These are phyloP conservation scores for Ryuthela nishihirai DNA, from an alignment of 2,888 invertebrate species.

Conservation along the genomic window DNA sequence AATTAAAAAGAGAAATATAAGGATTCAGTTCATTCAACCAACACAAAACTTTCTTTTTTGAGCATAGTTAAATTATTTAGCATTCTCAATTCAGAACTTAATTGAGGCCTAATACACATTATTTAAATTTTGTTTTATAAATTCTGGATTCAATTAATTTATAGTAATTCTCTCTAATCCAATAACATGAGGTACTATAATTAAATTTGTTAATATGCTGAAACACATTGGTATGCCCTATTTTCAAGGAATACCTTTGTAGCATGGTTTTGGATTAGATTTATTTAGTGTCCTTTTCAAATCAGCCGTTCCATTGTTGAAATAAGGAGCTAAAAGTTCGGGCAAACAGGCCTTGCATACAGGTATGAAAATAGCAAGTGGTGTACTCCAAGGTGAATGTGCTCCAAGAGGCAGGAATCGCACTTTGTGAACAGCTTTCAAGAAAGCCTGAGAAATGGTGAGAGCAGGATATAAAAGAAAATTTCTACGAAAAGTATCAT, in stretches of 20 bases:
- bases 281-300: not conserved
- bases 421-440: not conserved
- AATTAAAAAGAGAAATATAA: no score
- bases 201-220: no score
- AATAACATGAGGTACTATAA: no score
- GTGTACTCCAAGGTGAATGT: not conserved
- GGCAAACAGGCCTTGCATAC: not conserved
- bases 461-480: slow-evolving; percentile 22
- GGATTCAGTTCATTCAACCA: no score
- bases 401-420: not conserved
- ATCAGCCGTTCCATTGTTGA: not conserved
- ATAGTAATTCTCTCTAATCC: no score
- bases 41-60: no score
- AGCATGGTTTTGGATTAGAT: slow-evolving; percentile 1
- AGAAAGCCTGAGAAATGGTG: slow-evolving; percentile 1
- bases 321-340: not conserved
- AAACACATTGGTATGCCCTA: not conserved
- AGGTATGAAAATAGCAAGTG: not conserved
- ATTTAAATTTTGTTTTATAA: no score
- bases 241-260: not conserved
- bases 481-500: slow-evolving; percentile 1
- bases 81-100: no score
- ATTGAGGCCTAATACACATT: no score
- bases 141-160: no score
- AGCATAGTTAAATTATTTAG: no score